Percentiles rank a stretch among this genome's conserved stretches.
Conservation (phyloP, 2,888 invertebrate genomes). For the Liodrosophila aerea region DNA sequence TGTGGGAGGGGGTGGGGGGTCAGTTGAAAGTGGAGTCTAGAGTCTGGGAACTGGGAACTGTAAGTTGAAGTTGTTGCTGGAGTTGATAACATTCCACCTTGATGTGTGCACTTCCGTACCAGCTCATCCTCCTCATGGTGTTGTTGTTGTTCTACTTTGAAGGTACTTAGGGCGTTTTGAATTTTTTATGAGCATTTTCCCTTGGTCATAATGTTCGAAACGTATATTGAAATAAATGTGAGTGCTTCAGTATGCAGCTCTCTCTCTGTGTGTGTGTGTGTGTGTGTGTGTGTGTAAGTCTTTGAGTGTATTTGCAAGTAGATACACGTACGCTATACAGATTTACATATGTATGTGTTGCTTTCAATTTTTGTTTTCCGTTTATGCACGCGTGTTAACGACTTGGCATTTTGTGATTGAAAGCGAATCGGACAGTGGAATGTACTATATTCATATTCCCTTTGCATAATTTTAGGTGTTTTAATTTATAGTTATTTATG, state of each 20-base stretch:
- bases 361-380: not conserved
- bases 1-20: conserved; percentile 61
- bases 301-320: not conserved
- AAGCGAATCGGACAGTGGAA: too few species aligned
- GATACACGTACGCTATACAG: conserved; percentile 6
- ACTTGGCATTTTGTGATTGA: too few species aligned
- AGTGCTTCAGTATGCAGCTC: conserved; percentile 25
- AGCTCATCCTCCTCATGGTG: conserved; percentile 6
- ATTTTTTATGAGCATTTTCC: conserved; percentile 70
- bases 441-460: too few species aligned
- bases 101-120: conserved; percentile 56
- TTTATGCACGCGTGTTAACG: too few species aligned
- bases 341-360: conserved; percentile 6
- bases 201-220: conserved; percentile 57
- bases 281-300: not conserved
- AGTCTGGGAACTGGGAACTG: not conserved
- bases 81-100: conserved; percentile 23
- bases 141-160: conserved; percentile 58
- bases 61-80: conserved; percentile 10
- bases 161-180: conserved; percentile 73
- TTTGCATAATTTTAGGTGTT: too few species aligned
- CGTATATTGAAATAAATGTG: conserved; percentile 73
- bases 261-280: conserved; percentile 10
- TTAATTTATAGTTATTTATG: too few species aligned
- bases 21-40: conserved; percentile 41